Percentiles rank a stretch among this genome's conserved stretches.
Evolutionary conservation across 1,140 invertebrate genomes (phyloP).

Genomic region (Sycophila sp.): DNA sequence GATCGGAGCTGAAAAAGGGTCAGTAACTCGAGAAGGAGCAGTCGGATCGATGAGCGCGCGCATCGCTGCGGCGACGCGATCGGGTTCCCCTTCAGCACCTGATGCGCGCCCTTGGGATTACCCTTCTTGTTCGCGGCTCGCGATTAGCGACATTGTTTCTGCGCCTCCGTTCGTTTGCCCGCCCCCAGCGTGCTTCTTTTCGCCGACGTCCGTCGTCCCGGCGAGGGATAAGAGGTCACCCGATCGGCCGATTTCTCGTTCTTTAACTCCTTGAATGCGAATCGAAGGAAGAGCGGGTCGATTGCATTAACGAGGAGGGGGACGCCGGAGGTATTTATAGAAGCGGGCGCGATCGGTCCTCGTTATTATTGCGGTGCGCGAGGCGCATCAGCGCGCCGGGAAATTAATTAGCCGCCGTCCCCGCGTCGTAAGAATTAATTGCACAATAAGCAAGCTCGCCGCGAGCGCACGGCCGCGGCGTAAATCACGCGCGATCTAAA

Average conservation of each 20-base stretch:
- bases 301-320: too few species aligned
- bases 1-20: neutral
- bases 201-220: too few species aligned
- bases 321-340: too few species aligned
- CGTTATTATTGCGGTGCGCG: too few species aligned
- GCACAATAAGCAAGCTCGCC: too few species aligned
- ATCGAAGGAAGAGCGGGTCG: too few species aligned
- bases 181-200: neutral
- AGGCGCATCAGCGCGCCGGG: too few species aligned
- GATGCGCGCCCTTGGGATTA: neutral
- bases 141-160: slow-evolving; percentile 2
- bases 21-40: slow-evolving; percentile 16
- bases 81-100: neutral
- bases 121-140: neutral
- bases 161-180: neutral
- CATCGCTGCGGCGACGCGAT: neutral
- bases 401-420: neutral
- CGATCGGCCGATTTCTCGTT: too few species aligned
- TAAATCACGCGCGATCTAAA: slow-evolving; percentile 32
- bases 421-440: neutral
- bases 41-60: slow-evolving; percentile 7
- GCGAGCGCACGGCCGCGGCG: neutral
- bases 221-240: too few species aligned
- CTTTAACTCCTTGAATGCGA: too few species aligned
- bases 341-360: too few species aligned